Evolutionary conservation across 2,797 vertebrate species (phyloP).

Genomic region (Caiman crocodilus): DNA sequence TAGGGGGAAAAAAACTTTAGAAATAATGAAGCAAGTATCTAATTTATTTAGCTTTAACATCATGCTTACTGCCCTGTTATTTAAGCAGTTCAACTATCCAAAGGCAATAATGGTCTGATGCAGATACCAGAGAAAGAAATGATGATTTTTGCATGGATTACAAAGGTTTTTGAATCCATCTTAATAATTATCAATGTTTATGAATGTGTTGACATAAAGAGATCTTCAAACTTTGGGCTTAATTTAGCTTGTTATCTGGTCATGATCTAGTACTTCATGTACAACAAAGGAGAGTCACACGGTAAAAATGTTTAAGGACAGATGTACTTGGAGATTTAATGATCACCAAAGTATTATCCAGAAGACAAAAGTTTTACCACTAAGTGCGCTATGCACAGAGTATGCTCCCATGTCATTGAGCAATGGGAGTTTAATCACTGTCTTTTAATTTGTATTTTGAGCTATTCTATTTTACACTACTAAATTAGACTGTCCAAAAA

Average conservation of each 20-base stretch:
- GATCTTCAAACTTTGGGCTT: not conserved
- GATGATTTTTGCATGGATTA: not conserved
- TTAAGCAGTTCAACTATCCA: not conserved
- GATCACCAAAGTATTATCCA: too few relatives aligned
- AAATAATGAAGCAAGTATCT: not conserved
- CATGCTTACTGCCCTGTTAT: not conserved
- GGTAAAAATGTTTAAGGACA: too few relatives aligned
- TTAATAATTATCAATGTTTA: not conserved
- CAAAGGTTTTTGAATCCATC: not conserved
- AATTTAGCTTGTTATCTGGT: not conserved
- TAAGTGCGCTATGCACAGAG: too few relatives aligned
- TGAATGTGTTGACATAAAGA: not conserved
- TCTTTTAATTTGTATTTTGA: too few relatives aligned
- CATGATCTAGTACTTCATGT: not conserved
- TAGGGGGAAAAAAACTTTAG: not conserved
- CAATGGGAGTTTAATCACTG: too few relatives aligned
- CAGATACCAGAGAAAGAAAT: not conserved
- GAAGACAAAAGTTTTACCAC: too few relatives aligned
- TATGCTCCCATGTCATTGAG: too few relatives aligned
- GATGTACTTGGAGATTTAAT: too few relatives aligned
- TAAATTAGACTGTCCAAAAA: too few relatives aligned
- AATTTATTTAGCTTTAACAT: not conserved
- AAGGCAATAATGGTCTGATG: not conserved
- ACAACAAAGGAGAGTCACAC: not conserved
- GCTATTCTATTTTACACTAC: too few relatives aligned